These are phyloP conservation scores for Drosophila cyrtoloma DNA, from an alignment of 2,888 invertebrate species.

Conservation along the genomic window DNA sequence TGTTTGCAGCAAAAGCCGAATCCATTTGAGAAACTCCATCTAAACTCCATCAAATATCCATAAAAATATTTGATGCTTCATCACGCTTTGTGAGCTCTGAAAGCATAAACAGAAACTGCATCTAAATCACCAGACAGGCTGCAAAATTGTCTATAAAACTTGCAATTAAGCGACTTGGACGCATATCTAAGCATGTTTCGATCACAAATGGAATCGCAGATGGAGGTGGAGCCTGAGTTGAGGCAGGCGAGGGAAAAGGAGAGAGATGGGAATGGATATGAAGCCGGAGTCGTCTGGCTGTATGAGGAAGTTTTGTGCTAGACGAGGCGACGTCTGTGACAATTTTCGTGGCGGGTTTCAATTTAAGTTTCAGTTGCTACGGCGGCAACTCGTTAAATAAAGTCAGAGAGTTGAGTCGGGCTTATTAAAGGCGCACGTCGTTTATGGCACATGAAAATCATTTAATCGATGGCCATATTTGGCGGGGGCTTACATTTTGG, in stretches of 20 bases:
- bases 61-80: slow-evolving; percentile 55
- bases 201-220: slow-evolving; percentile 30
- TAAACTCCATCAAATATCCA: slow-evolving; percentile 61
- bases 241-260: not conserved
- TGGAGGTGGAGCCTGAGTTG: slow-evolving; percentile 16
- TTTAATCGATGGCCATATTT: slow-evolving; percentile 81
- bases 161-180: slow-evolving; percentile 74
- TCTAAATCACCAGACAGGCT: slow-evolving; percentile 38
- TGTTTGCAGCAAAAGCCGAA: slow-evolving; percentile 55
- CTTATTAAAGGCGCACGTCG: slow-evolving; percentile 81
- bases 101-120: slow-evolving; percentile 32
- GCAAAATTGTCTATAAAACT: slow-evolving; percentile 74
- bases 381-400: slow-evolving; percentile 70
- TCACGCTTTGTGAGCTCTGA: slow-evolving; percentile 24
- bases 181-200: slow-evolving; percentile 71
- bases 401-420: slow-evolving; percentile 42
- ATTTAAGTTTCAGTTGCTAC: slow-evolving; percentile 56
- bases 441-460: slow-evolving; percentile 80
- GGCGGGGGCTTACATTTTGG: slow-evolving; percentile 62
- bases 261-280: slow-evolving; percentile 19
- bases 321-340: slow-evolving; percentile 71
- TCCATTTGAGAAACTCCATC: slow-evolving; percentile 42
- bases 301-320: slow-evolving; percentile 33
- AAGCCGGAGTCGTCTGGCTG: slow-evolving; percentile 13
- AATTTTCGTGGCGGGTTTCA: slow-evolving; percentile 63